Base-by-base conservation (phyloP, 2,797 vertebrate species). In the Glossophaga mutica region DNA sequence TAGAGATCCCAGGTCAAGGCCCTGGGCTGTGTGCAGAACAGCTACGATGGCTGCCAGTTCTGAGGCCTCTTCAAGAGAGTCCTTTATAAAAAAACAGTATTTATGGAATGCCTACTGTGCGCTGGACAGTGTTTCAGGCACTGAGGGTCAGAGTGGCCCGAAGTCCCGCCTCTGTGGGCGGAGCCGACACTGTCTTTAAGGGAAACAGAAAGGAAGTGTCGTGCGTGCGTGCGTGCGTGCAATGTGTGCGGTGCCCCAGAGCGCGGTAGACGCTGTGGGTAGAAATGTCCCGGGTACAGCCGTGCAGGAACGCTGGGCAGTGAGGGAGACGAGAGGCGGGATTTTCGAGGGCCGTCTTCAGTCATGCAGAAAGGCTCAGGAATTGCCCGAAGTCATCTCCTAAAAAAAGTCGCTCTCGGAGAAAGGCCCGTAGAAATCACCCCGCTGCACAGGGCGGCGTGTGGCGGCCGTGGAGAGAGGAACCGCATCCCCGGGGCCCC, bases 191-290 rank as follows among this genome's bases (percentile, higher is more conserved):
- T 48, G 9, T 52, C 16, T 19, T 79, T 46, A 68, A 67, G 46
- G 21, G 32, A 74, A 65, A 29, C 46, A 90, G 57, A 81, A 82
- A 91, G 37, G 24, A 8, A 59, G 62, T 85, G n/a, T 52, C 34
- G n/a, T n/a, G n/a, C n/a, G n/a, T n/a, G n/a, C n/a, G n/a, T n/a
- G 3, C 6, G 16, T 9, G 1, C 44, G 6, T 3, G 7, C 37
- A 44, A 34, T 39, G 39, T 15, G 1, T 19, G 14, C 62, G 18
- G 42, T 0, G 2, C 0, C 1, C 10, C n/a, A 44, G 68, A 37
- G 29, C 19, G 42, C 12, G 6, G 22, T 24, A 46, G 89, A 68
- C 15, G 11, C 71, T 0, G 1, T 3, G 65, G 42, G 39, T 29
- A 82, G 46, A 44, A 29, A 5, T 2, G 12, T 81, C 26, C 46